Evolutionary conservation across 2,888 invertebrate genomes (phyloP), one percentile per base, ranked within the genome.

Genomic region (Hypolimnas misippus): DNA sequence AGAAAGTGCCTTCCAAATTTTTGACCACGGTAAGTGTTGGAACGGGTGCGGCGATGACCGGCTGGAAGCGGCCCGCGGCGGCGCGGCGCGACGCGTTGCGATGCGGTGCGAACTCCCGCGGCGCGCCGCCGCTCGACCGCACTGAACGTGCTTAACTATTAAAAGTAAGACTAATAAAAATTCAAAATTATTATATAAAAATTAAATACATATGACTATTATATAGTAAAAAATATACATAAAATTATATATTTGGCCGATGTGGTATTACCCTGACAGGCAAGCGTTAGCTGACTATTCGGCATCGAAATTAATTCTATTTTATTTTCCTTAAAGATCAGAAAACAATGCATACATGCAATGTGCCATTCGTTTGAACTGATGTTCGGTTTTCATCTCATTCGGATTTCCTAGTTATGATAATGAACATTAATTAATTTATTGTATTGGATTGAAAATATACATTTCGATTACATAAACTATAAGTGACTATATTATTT

Each of bases 1-100:
- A 95, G 95, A 94, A 95, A 95, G 95, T 95, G 95, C 95, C 95
- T 95, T 95, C 95, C 95, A 95, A 93, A 93, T 90, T 90, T 90
- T 92, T 91, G 92, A 92, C 92, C 92, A 92, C 87, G 89, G 85
- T 89, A 88, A 93, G 93, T 92, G 93, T 93, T 90, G 94, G 94
- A 87, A 83, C 83, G 78, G 82, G 83, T 87, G 88, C 89, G 93
- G 93, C 93, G 93, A 87, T 77, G 73, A 73, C 70, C 69, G 69
- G 70, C 70, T 68, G 70, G 83, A 79, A 63, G 78, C 79, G 81
- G 79, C 75, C 72, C 76, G 82, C 63, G 71, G 79, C 75, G 70
- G 70, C 66, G 77, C 66, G 67, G 69, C 59, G 44, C 42, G 46
- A 16, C 49, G 25, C 51, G 59, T 1, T 29, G 42, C 51, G 53